Percentiles rank a stretch among this genome's conserved stretches.
Evolutionary conservation across 2,888 invertebrate genomes (phyloP).

Genomic region (Dione juno): DNA sequence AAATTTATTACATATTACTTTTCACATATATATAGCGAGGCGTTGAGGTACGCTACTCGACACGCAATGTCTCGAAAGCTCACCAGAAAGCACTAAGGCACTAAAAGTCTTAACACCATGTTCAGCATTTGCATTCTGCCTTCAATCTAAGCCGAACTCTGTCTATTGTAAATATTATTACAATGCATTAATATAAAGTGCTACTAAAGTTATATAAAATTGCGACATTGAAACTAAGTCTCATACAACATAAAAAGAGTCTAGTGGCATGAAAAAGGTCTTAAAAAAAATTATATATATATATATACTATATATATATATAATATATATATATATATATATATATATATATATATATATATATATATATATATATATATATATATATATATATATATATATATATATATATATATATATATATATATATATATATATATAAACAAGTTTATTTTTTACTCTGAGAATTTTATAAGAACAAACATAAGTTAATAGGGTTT

Average conservation of each 20-base stretch:
- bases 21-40: too few species aligned
- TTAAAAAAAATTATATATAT: neutral
- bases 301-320: neutral
- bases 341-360: neutral
- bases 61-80: too few species aligned
- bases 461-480: slow-evolving; percentile 11
- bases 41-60: too few species aligned
- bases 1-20: too few species aligned
- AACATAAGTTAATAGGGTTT: slow-evolving; percentile 29
- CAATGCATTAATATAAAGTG: too few species aligned
- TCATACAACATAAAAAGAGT: neutral
- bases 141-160: too few species aligned
- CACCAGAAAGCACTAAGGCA: too few species aligned
- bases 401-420: neutral
- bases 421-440: neutral
- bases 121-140: too few species aligned
- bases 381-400: neutral
- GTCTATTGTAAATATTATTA: too few species aligned
- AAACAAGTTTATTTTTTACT: neutral
- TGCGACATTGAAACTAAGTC: too few species aligned
- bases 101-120: too few species aligned
- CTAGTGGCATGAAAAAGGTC: neutral
- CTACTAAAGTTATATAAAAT: too few species aligned
- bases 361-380: neutral
- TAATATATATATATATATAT: neutral